Percentiles rank a stretch among this genome's conserved stretches.
These are phyloP conservation scores for Lycophotia porphyrea DNA, from an alignment of 2,888 invertebrate genomes.

Conservation along the genomic window DNA sequence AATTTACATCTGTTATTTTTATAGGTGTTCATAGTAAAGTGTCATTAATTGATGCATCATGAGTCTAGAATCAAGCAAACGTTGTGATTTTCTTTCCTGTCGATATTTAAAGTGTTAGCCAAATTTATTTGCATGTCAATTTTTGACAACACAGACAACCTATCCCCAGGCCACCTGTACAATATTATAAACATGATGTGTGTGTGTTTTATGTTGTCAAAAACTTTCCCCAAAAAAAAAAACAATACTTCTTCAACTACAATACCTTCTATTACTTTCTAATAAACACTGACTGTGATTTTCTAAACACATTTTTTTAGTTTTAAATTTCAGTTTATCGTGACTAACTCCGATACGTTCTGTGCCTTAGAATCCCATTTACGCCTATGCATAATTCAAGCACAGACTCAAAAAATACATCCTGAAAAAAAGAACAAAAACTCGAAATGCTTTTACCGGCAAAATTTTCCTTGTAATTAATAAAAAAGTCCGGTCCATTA, in stretches of 20 bases:
- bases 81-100: too few relatives aligned
- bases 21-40: too few relatives aligned
- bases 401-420: slow-evolving; percentile 6
- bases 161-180: too few relatives aligned
- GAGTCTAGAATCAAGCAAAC: too few relatives aligned
- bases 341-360: not conserved
- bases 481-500: slow-evolving; percentile 86
- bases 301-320: not conserved
- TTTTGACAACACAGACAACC: too few relatives aligned
- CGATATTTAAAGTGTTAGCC: too few relatives aligned
- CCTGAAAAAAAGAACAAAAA: slow-evolving; percentile 9
- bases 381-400: not conserved
- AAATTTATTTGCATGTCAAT: not conserved
- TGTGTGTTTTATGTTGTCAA: too few relatives aligned
- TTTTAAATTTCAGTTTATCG: not conserved
- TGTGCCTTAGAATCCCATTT: not conserved
- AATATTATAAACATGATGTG: too few relatives aligned
- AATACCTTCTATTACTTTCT: not conserved
- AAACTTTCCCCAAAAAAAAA: not conserved
- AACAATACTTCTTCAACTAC: not conserved
- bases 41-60: too few relatives aligned
- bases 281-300: not conserved
- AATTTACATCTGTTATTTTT: not conserved
- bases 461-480: slow-evolving; percentile 81
- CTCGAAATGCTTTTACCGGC: slow-evolving; percentile 63